These are phyloP conservation scores for Lepidocyrtinus sp. DNA, from an alignment of 2,888 invertebrate species.

Conservation along the genomic window DNA sequence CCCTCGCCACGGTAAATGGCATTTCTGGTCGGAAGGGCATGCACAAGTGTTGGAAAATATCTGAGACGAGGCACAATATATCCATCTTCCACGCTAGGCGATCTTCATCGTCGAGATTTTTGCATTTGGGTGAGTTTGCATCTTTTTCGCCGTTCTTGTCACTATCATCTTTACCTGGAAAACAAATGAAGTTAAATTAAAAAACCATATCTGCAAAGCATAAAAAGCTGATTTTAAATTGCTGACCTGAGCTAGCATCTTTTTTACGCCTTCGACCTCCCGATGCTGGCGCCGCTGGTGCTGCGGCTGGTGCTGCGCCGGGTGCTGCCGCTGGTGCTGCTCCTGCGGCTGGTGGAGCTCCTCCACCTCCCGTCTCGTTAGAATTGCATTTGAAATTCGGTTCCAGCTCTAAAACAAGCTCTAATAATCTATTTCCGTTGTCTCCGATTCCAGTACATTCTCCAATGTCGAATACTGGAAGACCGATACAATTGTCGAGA, in stretches of 20 bases:
- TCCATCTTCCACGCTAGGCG: conserved; percentile 32
- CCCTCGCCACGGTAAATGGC: conserved; percentile 25
- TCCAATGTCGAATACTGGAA: not conserved
- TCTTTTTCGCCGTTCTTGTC: not conserved
- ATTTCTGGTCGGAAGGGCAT: conserved; percentile 41
- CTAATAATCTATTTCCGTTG: conserved; percentile 19
- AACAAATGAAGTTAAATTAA: no score
- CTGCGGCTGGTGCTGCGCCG: not conserved
- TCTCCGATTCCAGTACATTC: not conserved
- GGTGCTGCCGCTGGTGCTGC: not conserved
- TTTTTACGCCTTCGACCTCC: no score
- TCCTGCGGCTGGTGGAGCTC: not conserved
- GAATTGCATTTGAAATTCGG: no score
- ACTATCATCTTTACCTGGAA: no score
- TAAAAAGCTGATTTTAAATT: no score
- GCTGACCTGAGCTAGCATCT: no score
- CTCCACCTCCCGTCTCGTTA: no score
- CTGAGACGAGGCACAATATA: conserved; percentile 29
- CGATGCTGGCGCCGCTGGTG: not conserved
- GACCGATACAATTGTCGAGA: not conserved
- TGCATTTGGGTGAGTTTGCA: not conserved
- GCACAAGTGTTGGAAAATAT: conserved; percentile 40
- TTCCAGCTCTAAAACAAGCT: conserved; percentile 20
- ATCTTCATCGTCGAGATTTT: not conserved
- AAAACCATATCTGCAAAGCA: no score